Conservation (phyloP, 2,113 vertebrate species). For the Candoia aspera region DNA sequence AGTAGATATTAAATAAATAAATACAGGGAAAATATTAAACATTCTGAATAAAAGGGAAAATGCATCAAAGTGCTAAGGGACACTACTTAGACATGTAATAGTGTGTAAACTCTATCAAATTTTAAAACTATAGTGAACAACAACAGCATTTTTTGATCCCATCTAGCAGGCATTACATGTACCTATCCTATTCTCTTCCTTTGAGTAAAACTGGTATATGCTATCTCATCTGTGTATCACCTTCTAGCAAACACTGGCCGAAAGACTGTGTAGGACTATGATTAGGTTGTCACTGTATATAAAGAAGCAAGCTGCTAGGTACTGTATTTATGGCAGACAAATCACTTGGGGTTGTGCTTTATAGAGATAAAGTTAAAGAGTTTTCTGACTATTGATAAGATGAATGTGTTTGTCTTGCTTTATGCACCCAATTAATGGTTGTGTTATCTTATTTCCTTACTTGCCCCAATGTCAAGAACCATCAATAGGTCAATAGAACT, state of each 20-base stretch:
- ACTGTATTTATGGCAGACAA: conserved; percentile 44
- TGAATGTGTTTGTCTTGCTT: conserved; percentile 47
- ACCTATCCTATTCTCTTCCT: not conserved
- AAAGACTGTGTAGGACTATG: not conserved
- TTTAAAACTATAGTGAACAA: not conserved
- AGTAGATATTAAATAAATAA: no score
- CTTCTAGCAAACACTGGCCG: conserved; percentile 15
- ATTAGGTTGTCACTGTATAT: not conserved
- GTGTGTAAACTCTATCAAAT: not conserved
- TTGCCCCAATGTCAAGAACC: conserved; percentile 11
- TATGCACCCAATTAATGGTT: not conserved
- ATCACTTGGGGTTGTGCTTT: conserved; percentile 50
- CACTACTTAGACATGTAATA: not conserved
- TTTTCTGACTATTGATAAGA: conserved; percentile 48
- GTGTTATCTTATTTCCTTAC: not conserved
- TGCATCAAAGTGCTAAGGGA: not conserved
- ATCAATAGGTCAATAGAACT: conserved; percentile 6
- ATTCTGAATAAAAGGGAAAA: not conserved
- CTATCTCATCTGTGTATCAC: conserved; percentile 31
- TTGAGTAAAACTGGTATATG: conserved; percentile 24
- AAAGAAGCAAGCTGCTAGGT: conserved; percentile 57
- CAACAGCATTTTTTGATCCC: not conserved
- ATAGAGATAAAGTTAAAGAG: conserved; percentile 58
- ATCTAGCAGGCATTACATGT: not conserved
- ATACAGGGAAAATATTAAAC: not conserved